Conservation (phyloP, 2,113 vertebrate species). For the Oryzias curvinotus region DNA sequence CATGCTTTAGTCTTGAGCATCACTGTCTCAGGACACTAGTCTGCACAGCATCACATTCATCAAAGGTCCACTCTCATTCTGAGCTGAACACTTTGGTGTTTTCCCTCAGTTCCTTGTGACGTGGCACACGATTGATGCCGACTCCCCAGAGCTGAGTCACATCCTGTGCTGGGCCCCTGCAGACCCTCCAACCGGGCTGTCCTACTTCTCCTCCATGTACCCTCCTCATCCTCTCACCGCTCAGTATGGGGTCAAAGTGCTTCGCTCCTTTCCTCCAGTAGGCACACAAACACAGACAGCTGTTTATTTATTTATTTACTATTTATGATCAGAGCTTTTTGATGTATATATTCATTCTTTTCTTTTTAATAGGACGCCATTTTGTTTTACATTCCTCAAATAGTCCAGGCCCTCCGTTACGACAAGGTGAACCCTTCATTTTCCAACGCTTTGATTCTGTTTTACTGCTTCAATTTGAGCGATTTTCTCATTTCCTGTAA, state of each 20-base stretch:
- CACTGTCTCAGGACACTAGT: constrained; percentile 33
- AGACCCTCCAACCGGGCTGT: constrained; percentile 95
- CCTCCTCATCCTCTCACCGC: constrained; percentile 95
- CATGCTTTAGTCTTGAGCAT: constrained; percentile 22
- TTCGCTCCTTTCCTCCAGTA: constrained; percentile 95
- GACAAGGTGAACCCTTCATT: constrained; percentile 85
- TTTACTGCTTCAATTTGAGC: background rate
- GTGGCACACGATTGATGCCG: constrained; percentile 96
- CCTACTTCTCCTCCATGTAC: constrained; percentile 97
- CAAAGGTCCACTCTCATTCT: background rate
- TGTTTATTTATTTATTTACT: background rate
- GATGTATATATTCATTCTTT: background rate
- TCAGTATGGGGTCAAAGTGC: constrained; percentile 94
- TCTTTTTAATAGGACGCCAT: constrained; percentile 87
- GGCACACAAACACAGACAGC: constrained; percentile 15
- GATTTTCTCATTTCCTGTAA: background rate
- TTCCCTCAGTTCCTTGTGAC: constrained; percentile 90
- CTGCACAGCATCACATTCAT: constrained; percentile 5
- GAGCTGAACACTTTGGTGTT: background rate
- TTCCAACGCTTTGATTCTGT: background rate
- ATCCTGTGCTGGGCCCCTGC: constrained; percentile 94
- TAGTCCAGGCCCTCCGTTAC: constrained; percentile 94
- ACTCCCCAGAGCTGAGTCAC: constrained; percentile 94
- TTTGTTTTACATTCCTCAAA: constrained; percentile 98
- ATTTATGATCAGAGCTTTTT: background rate